Conservation (phyloP, 2,888 invertebrate genomes). For the Acleris emargana region DNA sequence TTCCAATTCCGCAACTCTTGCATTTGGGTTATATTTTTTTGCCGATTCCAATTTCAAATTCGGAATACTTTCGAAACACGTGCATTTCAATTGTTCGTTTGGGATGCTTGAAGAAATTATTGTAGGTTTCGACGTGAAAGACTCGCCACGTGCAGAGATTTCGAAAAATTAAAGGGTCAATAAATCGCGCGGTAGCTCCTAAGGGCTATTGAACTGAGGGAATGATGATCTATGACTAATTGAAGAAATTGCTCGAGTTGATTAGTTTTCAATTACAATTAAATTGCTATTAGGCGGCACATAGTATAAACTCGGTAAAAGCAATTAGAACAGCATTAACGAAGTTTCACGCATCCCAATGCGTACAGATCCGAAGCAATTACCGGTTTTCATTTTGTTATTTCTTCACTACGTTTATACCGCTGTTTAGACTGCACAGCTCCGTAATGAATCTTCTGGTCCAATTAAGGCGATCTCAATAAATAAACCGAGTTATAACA, state of each 20-base stretch:
- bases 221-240: constrained; percentile 59
- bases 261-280: constrained; percentile 67
- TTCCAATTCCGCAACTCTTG: constrained; percentile 82
- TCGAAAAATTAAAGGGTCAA: constrained; percentile 45
- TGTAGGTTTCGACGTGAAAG: constrained; percentile 22
- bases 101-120: constrained; percentile 57
- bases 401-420: constrained; percentile 30
- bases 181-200: constrained; percentile 40
- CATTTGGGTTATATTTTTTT: constrained; percentile 76
- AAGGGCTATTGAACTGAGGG: constrained; percentile 47
- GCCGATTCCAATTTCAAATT: constrained; percentile 53
- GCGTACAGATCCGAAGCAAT: constrained; percentile 46
- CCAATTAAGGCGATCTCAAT: constrained; percentile 31
- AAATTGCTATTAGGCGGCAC: constrained; percentile 56
- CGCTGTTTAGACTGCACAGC: constrained; percentile 13
- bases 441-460: constrained; percentile 26
- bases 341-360: constrained; percentile 51
- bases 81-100: constrained; percentile 53
- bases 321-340: constrained; percentile 56
- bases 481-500: constrained; percentile 6
- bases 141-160: constrained; percentile 52
- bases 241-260: constrained; percentile 57
- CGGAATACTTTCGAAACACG: constrained; percentile 49
- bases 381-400: constrained; percentile 38
- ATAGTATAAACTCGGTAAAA: constrained; percentile 52